A percentile compares a stretch with the other conserved stretches of the same genome.
Conservation (phyloP, 2,797 vertebrate species). For the Sternotherus odoratus region DNA sequence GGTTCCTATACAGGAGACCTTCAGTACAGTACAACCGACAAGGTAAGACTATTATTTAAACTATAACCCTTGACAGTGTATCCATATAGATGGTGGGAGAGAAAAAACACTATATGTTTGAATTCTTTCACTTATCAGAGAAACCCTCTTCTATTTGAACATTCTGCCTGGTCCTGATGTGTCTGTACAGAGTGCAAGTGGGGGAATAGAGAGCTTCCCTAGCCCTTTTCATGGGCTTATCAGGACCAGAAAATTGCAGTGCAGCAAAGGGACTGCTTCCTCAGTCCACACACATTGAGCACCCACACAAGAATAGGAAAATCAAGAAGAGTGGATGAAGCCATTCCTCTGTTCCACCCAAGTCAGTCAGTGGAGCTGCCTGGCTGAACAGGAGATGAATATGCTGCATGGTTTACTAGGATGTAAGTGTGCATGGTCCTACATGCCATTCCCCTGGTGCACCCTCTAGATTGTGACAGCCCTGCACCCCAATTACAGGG, state of each 20-base stretch:
- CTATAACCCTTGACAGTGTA: neutral
- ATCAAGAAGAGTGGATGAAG: rapidly evolving
- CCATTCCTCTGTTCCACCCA: rapidly evolving
- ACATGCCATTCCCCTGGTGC: neutral
- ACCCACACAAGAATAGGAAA: rapidly evolving
- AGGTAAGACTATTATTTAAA: neutral
- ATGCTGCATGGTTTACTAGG: rapidly evolving
- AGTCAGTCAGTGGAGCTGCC: neutral
- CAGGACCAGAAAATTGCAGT: neutral
- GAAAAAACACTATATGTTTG: rapidly evolving
- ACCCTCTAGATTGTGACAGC: rapidly evolving
- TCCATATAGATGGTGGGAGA: too few species aligned
- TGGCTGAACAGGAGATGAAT: rapidly evolving
- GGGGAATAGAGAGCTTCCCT: neutral
- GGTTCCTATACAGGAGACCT: neutral
- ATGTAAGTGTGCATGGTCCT: neutral
- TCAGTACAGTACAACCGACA: neutral
- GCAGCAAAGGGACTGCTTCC: neutral
- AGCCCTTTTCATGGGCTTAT: neutral
- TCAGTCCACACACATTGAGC: rapidly evolving
- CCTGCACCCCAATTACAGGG: neutral
- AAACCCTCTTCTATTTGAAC: neutral
- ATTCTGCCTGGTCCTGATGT: neutral
- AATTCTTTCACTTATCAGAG: neutral
- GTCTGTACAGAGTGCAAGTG: rapidly evolving